These are phyloP conservation scores for Pungitius pungitius DNA, from an alignment of 2,113 vertebrate genomes.

Conservation along the genomic window DNA sequence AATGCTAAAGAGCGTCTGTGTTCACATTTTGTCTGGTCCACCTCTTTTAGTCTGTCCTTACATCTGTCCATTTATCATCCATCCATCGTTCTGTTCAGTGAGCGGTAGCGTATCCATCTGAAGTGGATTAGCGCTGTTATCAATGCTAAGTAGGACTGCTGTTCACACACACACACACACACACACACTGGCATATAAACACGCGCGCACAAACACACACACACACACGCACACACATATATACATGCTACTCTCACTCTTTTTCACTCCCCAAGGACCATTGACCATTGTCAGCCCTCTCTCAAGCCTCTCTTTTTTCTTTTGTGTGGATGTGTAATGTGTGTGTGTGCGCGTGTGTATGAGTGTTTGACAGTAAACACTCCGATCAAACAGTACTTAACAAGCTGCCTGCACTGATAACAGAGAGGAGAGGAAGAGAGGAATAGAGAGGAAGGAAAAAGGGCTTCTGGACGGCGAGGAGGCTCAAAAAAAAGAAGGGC, in stretches of 20 bases:
- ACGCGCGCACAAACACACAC: slow-evolving; percentile 11
- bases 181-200: slow-evolving; percentile 12
- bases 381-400: slow-evolving; percentile 84
- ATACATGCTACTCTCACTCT: slow-evolving; percentile 52
- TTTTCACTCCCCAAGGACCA: slow-evolving; percentile 73
- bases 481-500: slow-evolving; percentile 31
- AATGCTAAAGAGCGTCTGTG: neutral
- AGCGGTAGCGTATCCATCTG: slow-evolving; percentile 67
- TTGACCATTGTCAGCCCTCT: slow-evolving; percentile 75
- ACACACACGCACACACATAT: slow-evolving; percentile 44
- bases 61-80: slow-evolving; percentile 57
- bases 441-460: slow-evolving; percentile 69
- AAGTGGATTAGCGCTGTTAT: slow-evolving; percentile 78
- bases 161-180: slow-evolving; percentile 50
- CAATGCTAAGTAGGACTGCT: slow-evolving; percentile 71
- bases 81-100: slow-evolving; percentile 54
- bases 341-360: slow-evolving; percentile 41
- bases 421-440: slow-evolving; percentile 54
- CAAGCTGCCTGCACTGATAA: slow-evolving; percentile 84
- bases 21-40: slow-evolving; percentile 16
- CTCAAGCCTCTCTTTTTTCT: slow-evolving; percentile 68
- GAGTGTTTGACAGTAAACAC: slow-evolving; percentile 79
- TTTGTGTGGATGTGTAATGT: slow-evolving; percentile 38
- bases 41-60: slow-evolving; percentile 35
- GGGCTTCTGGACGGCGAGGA: slow-evolving; percentile 30